Evolutionary conservation across 2,797 vertebrate species (phyloP).

Genomic region (Cynopterus sphinx): DNA sequence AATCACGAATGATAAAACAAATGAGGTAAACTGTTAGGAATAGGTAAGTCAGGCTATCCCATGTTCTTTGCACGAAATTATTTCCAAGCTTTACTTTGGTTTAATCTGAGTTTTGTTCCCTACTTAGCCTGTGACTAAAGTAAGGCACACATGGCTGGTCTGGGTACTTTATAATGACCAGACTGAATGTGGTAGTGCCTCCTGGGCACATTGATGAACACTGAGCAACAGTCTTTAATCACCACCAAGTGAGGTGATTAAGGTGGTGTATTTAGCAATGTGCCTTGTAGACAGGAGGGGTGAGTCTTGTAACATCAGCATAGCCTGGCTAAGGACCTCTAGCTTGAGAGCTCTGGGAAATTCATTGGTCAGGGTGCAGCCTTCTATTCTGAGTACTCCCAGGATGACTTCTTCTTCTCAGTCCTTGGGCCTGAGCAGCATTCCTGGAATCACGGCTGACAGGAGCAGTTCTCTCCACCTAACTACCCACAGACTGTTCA

Average conservation of each 20-base stretch:
- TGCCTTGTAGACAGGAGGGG: background rate
- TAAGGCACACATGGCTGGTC: background rate
- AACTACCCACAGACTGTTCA: too few species aligned
- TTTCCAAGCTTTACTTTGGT: background rate
- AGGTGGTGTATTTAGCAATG: accelerated
- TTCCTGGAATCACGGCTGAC: background rate
- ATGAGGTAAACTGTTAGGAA: background rate
- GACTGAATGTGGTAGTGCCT: background rate
- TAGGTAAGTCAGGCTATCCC: background rate
- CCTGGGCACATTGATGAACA: background rate
- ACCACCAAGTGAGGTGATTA: too few species aligned
- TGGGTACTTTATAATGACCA: background rate
- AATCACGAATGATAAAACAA: background rate
- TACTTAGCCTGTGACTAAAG: background rate
- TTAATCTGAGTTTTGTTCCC: background rate
- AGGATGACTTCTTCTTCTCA: background rate
- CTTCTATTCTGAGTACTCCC: background rate
- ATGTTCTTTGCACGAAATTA: background rate
- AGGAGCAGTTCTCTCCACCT: background rate
- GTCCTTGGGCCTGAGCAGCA: background rate
- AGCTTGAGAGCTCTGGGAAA: background rate
- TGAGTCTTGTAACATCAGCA: background rate
- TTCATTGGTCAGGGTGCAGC: background rate
- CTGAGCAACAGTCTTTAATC: background rate
- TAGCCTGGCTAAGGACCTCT: background rate